Conservation (phyloP, 2,888 invertebrate genomes). For the Halictus ligatus region DNA sequence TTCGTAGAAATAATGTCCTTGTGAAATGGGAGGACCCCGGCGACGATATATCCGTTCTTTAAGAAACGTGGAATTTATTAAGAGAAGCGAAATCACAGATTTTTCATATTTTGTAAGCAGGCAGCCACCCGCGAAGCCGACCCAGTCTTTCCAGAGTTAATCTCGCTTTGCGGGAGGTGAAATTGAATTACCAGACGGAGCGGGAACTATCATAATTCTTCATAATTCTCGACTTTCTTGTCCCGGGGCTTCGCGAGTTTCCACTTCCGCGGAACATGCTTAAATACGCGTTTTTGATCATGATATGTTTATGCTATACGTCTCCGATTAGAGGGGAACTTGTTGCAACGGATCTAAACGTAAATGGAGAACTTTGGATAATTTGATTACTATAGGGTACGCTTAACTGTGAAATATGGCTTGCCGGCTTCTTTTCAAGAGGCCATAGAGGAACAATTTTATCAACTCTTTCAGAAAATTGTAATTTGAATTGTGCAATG, state of each 20-base stretch:
- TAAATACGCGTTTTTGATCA: background rate
- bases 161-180: constrained; percentile 1
- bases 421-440: too few relatives aligned
- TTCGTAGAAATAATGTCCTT: background rate
- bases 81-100: background rate
- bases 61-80: background rate
- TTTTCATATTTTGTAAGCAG: background rate
- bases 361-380: background rate
- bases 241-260: background rate
- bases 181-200: background rate
- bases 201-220: constrained; percentile 15
- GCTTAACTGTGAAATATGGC: too few relatives aligned
- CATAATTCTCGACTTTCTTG: constrained; percentile 13
- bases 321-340: background rate
- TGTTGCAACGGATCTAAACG: background rate
- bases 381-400: background rate
- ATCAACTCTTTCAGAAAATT: too few relatives aligned
- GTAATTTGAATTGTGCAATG: too few relatives aligned
- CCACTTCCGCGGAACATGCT: background rate
- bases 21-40: background rate
- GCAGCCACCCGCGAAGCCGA: background rate
- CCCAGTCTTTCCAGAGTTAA: background rate
- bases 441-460: too few relatives aligned
- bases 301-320: background rate
- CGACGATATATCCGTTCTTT: background rate